phyloP scores from a whole-genome alignment of 1,140 invertebrate genomes.

The Pinna nobilis region DNA sequence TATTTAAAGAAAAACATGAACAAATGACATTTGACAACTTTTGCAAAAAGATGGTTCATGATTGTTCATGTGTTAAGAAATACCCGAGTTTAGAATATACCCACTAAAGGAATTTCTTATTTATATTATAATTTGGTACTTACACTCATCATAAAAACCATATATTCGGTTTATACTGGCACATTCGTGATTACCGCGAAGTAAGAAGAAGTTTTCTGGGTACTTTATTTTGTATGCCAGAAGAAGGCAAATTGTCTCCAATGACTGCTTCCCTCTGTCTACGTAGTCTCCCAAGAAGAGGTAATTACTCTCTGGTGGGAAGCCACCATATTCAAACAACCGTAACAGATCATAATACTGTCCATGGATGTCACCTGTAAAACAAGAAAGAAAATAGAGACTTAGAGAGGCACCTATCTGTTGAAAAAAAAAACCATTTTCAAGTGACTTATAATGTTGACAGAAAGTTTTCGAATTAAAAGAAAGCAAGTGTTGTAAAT shows the following conservation, averaged over 20 bases:
- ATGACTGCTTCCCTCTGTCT: conserved; percentile 79
- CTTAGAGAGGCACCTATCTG: too few relatives aligned
- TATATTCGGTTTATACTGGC: conserved; percentile 81
- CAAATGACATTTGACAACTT: not conserved
- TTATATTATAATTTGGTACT: conserved; percentile 58
- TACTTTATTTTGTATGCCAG: conserved; percentile 76
- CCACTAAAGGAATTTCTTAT: too few relatives aligned
- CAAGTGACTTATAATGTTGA: too few relatives aligned
- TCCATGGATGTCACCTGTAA: conserved; percentile 80
- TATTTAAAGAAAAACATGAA: too few relatives aligned
- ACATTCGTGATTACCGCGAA: conserved; percentile 83
- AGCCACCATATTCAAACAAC: conserved; percentile 79
- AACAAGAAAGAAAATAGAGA: conserved; percentile 2
- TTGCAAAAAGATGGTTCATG: too few relatives aligned
- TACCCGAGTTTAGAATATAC: too few relatives aligned
- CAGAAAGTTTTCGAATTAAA: too few relatives aligned
- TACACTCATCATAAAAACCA: conserved; percentile 77
- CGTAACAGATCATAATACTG: conserved; percentile 79
- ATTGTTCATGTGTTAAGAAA: too few relatives aligned
- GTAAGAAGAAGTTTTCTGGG: conserved; percentile 81
- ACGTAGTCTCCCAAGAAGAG: conserved; percentile 78
- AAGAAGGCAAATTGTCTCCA: conserved; percentile 77
- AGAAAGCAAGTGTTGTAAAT: too few relatives aligned
- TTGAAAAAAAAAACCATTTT: too few relatives aligned
- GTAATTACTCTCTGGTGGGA: conserved; percentile 79